Conservation (phyloP, 2,888 invertebrate species). For the Teinopalpus imperialis region DNA sequence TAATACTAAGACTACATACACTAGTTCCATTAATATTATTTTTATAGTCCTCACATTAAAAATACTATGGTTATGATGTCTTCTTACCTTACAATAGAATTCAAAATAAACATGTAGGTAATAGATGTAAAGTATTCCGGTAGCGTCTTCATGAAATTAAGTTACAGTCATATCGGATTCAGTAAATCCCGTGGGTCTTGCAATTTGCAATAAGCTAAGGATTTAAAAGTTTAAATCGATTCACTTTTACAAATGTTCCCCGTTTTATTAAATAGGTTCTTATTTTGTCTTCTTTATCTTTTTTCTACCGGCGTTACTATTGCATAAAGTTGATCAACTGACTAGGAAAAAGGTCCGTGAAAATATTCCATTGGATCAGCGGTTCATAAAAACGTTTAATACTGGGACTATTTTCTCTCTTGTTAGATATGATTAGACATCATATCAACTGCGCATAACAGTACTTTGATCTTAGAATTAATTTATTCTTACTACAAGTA, state of each 20-base stretch:
- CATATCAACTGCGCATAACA: no score
- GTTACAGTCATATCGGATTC: slow-evolving; percentile 24
- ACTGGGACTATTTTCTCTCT: no score
- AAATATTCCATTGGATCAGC: no score
- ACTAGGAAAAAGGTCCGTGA: no score
- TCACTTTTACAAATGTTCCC: slow-evolving; percentile 11
- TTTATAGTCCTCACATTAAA: no score
- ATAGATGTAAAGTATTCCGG: slow-evolving; percentile 18
- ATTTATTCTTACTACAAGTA: no score
- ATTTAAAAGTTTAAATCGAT: slow-evolving; percentile 23
- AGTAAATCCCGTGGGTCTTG: slow-evolving; percentile 17
- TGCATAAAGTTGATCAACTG: no score
- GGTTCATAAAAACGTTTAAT: no score
- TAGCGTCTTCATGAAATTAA: slow-evolving; percentile 20
- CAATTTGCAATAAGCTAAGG: slow-evolving; percentile 21
- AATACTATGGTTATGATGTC: background rate
- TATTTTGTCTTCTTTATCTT: background rate
- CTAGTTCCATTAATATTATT: no score
- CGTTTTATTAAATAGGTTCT: slow-evolving; percentile 18
- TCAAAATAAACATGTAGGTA: slow-evolving; percentile 11
- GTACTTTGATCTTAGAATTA: no score
- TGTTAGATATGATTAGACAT: no score
- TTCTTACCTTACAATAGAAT: slow-evolving; percentile 8
- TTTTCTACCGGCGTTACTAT: background rate
- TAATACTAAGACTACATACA: no score